Conservation (phyloP, 2,797 vertebrate species). For the Amblyopsis hoosieri region DNA sequence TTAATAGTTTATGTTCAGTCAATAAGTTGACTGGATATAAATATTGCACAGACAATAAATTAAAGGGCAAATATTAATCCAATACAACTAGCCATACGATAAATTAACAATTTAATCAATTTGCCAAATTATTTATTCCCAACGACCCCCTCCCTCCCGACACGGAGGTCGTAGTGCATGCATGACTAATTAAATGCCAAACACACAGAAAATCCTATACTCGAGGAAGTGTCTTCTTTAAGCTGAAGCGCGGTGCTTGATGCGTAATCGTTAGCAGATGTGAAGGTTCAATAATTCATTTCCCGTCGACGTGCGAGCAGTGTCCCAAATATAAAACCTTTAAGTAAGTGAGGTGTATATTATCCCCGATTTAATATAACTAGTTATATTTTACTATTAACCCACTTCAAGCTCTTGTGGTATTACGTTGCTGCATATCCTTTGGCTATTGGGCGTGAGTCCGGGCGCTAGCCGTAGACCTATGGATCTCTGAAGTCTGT, state of each 20-base stretch:
- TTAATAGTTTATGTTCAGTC: no score
- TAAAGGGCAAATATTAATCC: no score
- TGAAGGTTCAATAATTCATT: conserved; percentile 72
- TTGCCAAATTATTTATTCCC: conserved; percentile 78
- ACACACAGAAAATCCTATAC: conserved; percentile 50
- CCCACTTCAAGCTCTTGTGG: background rate
- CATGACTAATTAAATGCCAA: conserved; percentile 58
- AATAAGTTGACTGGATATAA: no score
- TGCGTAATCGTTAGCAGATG: conserved; percentile 69
- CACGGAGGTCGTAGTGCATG: conserved; percentile 58
- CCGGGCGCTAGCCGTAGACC: no score
- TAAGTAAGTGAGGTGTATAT: conserved; percentile 33
- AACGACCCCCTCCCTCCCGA: conserved; percentile 36
- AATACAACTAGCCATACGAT: no score
- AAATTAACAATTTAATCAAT: conserved; percentile 7
- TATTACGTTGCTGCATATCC: no score
- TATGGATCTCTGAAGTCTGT: no score
- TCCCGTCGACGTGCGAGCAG: conserved; percentile 25
- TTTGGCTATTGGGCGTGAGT: no score
- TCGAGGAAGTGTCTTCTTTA: conserved; percentile 31
- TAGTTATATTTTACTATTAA: background rate
- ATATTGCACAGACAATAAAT: conserved; percentile 2
- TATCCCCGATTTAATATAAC: conserved; percentile 11
- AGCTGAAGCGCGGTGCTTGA: conserved; percentile 26
- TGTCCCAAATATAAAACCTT: conserved; percentile 33